Evolutionary conservation across 35 echinoderm and acorn worm species (phyloP), one percentile per base, ranked within the genome.

Genomic region (Apostichopus parvimensis): DNA sequence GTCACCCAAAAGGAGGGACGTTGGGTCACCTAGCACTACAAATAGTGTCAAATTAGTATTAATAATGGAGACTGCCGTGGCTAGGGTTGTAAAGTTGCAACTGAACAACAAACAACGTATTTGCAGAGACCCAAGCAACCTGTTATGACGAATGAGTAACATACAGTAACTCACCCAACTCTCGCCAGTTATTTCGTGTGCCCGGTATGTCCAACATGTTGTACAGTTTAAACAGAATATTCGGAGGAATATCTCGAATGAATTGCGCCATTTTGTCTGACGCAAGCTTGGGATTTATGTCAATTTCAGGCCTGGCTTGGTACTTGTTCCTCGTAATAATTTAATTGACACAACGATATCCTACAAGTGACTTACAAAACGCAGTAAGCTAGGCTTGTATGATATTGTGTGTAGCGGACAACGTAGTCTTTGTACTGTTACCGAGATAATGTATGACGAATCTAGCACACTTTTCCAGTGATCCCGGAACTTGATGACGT

Each of bases 211-310:
- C 94, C 6, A 95, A 73, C 60, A 91, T 90, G 65, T 84, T 87
- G 77, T 92, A 93, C n/a, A 95, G 22, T 53, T 86, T 45, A 3
- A 93, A 79, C 25, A 87, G 77, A 21, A 80, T 61, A 6, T 28
- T 28, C 1, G 92, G 86, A 18, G 94, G 94, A 54, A 95, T 95
- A 84, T 95, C 94, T 14, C 94, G 91, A 54, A 93, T 72, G 70
- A 90, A 93, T 14, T 56, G 79, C 13, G 81, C 17, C 81, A 84
- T 84, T 61, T 4, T 84, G 10, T 15, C 9, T 18, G 14, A 73
- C 1, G 17, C 71, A 17, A 22, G 71, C 15, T 6, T n/a, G 17
- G 15, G 71, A 13, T 68, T 13, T 10, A 68, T 13, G 17, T 9
- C 17, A 17, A 17, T 13, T 10, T 9, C 64, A 68, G 17, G 64